These are phyloP conservation scores for Limosa lapponica DNA, from an alignment of 2,797 vertebrate species.

Conservation along the genomic window DNA sequence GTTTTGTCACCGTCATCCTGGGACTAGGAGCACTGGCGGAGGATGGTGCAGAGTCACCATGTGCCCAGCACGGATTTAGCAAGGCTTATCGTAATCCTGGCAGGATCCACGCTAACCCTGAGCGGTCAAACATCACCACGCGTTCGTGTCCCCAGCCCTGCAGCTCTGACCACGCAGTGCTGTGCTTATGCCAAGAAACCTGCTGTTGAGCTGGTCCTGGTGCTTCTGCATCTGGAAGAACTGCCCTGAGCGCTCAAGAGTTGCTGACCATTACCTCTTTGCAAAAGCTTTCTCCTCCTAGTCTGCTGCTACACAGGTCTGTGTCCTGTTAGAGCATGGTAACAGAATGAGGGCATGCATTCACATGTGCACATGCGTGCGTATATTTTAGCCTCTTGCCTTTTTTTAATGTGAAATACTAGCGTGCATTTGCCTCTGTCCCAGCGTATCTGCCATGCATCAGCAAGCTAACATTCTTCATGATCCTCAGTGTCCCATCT, in stretches of 20 bases:
- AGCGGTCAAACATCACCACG: background rate
- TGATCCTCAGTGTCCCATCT: background rate
- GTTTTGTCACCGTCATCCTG: background rate
- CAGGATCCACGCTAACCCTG: background rate
- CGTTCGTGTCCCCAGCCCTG: accelerated
- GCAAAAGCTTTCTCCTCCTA: background rate
- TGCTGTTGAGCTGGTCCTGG: background rate
- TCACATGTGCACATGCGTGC: background rate
- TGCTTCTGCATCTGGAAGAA: background rate
- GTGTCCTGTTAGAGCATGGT: accelerated
- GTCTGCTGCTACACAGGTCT: background rate
- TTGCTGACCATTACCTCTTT: background rate
- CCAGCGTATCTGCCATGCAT: background rate
- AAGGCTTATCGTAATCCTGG: background rate
- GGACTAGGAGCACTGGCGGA: background rate
- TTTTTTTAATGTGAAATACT: background rate
- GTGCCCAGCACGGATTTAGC: slow-evolving; percentile 28
- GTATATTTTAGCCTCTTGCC: background rate
- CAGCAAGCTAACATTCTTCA: background rate
- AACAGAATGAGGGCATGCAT: background rate
- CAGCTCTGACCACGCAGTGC: background rate
- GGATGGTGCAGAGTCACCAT: background rate
- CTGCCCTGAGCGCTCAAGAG: background rate
- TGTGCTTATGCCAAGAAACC: background rate
- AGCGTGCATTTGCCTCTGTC: background rate